phyloP scores from a whole-genome alignment of 2,113 vertebrate genomes.

The Paracyprichromis sp. region DNA sequence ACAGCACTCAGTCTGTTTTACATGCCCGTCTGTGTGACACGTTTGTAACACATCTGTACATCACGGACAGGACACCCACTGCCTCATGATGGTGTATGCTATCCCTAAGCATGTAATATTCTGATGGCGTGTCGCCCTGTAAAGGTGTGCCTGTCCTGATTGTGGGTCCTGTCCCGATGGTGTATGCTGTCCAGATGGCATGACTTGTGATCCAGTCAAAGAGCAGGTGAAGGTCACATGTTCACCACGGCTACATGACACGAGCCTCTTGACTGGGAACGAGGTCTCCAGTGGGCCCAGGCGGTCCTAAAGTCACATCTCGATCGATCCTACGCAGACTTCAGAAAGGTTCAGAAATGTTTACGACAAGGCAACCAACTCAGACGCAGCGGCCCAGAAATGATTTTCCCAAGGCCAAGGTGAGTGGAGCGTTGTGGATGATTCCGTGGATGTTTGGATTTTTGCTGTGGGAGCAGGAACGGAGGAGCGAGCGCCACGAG shows the following conservation, averaged over 20 bases:
- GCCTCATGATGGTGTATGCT: not conserved
- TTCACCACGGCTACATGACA: not conserved
- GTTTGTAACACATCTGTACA: not conserved
- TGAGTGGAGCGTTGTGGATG: not conserved
- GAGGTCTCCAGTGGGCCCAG: not conserved
- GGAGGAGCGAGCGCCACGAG: not conserved
- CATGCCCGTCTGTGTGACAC: not conserved
- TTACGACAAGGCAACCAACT: not conserved
- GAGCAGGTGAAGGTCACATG: not conserved
- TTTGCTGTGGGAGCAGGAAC: not conserved
- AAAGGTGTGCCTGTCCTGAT: not conserved
- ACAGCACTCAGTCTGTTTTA: not conserved
- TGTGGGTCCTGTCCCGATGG: not conserved
- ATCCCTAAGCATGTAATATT: not conserved
- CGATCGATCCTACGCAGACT: rapidly evolving
- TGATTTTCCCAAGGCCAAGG: not conserved
- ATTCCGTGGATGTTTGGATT: not conserved
- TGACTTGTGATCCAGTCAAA: not conserved
- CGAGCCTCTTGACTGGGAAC: too few species aligned
- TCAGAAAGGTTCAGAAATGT: not conserved
- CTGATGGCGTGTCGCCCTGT: not conserved
- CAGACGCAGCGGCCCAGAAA: not conserved
- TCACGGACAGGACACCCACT: not conserved
- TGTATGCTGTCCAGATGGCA: rapidly evolving
- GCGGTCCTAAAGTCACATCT: not conserved